These are phyloP conservation scores for Rhinella marina DNA, from an alignment of 2,797 vertebrate genomes.

Conservation along the genomic window DNA sequence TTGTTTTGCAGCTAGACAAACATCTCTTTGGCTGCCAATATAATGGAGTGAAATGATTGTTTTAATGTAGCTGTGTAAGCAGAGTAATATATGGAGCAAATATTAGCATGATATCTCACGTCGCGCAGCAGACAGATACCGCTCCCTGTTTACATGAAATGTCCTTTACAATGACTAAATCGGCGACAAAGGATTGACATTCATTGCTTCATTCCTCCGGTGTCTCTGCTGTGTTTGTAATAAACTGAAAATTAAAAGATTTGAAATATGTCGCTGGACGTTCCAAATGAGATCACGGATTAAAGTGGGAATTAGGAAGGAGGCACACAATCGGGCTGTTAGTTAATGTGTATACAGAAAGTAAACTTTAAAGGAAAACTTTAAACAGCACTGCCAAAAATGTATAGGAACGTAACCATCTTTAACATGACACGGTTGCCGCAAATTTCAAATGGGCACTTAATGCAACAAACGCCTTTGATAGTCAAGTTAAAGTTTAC, in stretches of 20 bases:
- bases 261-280: slow-evolving; percentile 27
- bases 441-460: too few relatives aligned
- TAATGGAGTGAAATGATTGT: slow-evolving; percentile 30
- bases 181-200: slow-evolving; percentile 16
- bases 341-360: background rate
- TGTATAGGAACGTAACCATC: background rate
- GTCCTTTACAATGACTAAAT: slow-evolving; percentile 43
- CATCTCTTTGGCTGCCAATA: slow-evolving; percentile 30
- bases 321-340: background rate
- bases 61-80: slow-evolving; percentile 39
- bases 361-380: background rate
- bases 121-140: slow-evolving; percentile 13
- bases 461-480: too few relatives aligned
- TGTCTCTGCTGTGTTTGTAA: slow-evolving; percentile 9
- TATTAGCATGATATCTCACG: slow-evolving; percentile 35
- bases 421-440: too few relatives aligned
- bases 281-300: slow-evolving; percentile 15
- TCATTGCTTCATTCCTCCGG: slow-evolving; percentile 29
- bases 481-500: too few relatives aligned
- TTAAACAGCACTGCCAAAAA: background rate
- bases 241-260: slow-evolving; percentile 43
- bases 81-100: slow-evolving; percentile 45
- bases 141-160: slow-evolving; percentile 45
- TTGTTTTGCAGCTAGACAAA: slow-evolving; percentile 35
- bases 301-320: background rate